Evolutionary conservation across 1,140 invertebrate genomes (phyloP), one percentile per base, ranked within the genome.

Genomic region (Nebria ingens): DNA sequence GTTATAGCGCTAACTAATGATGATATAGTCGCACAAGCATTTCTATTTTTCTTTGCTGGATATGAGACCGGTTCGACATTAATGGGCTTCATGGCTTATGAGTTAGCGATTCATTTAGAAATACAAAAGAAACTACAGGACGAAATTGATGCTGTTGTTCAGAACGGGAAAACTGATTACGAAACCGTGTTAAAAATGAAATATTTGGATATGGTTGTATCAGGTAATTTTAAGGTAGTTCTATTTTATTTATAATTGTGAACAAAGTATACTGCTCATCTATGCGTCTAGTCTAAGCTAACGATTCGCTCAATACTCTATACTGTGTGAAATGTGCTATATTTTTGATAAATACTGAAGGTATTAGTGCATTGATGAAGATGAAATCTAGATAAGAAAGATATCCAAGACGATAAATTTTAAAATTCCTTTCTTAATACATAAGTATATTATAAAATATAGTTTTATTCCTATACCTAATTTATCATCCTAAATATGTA

Each of bases 61-160:
- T 49, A 57, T 59, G 63, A 65, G 45, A 62, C 62, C 52, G 50
- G 63, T 56, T 49, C 70, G n/a, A 60, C 64, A 2, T 21, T 61
- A 15, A 60, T 72, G 55, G 60, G 58, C 51, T 69, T 67, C 55
- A 50, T 58, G 3, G 56, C 56, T 15, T 66, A 78, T 58, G 69
- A 73, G 55, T 63, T 84, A 45, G 77, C 79, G 1, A 58, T 70
- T 6, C 67, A 82, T 66, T 75, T 72, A 9, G 76, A 79, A 15
- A 62, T 75, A 42, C 75, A 78, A 61, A 55, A 67, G 21, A 68
- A n/a, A 63, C 59, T 75, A 0, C 56, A 63, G 12, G 40, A 68
- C 9, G 71, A 74, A 64, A 64, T 69, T 34, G 49, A 62, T 19
- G 55, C 60, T 42, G 55, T 53, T 52, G 40, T 55, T 1, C 22